Evolutionary conservation across 1,140 invertebrate genomes (phyloP).

Genomic region (Papilio aristodemus): DNA sequence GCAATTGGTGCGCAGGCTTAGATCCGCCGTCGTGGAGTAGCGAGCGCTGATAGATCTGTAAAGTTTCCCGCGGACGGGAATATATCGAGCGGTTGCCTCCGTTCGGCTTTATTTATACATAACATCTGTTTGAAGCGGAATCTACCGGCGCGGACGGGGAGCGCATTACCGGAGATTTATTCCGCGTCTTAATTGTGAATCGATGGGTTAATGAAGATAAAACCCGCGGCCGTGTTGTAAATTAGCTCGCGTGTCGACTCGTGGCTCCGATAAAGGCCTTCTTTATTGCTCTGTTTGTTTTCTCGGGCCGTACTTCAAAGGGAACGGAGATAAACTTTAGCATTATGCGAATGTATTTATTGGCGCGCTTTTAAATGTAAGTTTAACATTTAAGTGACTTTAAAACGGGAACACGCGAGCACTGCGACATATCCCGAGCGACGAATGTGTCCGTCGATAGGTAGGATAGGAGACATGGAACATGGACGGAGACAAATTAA

Average conservation of each 20-base stretch:
- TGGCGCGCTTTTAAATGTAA: conserved; percentile 62
- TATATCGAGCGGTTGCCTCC: conserved; percentile 79
- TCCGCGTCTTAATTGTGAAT: conserved; percentile 80
- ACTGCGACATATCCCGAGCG: conserved; percentile 11
- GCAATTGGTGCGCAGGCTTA: conserved; percentile 46
- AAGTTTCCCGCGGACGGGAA: conserved; percentile 79
- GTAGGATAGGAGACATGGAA: conserved; percentile 30
- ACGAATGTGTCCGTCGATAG: conserved; percentile 44
- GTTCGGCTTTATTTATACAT: conserved; percentile 79
- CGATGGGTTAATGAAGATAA: conserved; percentile 81
- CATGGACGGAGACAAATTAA: conserved; percentile 55
- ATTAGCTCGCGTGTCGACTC: conserved; percentile 80
- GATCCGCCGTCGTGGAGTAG: conserved; percentile 57
- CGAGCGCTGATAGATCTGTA: conserved; percentile 75
- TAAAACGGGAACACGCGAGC: conserved; percentile 52
- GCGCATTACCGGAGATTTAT: conserved; percentile 79
- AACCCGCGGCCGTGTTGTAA: conserved; percentile 79
- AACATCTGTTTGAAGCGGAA: conserved; percentile 80
- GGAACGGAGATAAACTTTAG: conserved; percentile 75
- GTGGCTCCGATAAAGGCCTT: conserved; percentile 77
- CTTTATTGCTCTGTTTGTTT: conserved; percentile 81
- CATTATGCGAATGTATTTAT: conserved; percentile 77
- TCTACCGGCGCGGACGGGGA: conserved; percentile 75
- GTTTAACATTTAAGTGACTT: conserved; percentile 50
- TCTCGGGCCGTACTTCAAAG: conserved; percentile 78